phyloP scores from a whole-genome alignment of 2,113 vertebrate species.

The Emydocephalus ijimae region DNA sequence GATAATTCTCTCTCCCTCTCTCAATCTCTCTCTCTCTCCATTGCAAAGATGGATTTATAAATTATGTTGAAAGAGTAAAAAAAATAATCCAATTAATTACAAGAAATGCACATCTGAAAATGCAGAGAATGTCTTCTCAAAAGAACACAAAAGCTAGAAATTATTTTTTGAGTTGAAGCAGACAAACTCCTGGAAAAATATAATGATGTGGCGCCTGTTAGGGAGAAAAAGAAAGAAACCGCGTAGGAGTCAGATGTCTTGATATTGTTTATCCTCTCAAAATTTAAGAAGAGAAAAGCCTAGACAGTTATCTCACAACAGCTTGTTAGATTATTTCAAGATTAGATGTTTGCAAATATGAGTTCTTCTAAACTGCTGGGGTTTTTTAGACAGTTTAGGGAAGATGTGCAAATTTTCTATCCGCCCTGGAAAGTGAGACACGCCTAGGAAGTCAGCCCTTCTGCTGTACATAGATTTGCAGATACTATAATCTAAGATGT shows the following conservation, averaged over 20 bases:
- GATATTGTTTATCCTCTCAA: background rate
- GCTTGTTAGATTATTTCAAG: slow-evolving; percentile 47
- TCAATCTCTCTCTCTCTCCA: background rate
- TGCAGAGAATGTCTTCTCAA: background rate
- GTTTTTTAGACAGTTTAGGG: slow-evolving; percentile 27
- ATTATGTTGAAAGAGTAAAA: background rate
- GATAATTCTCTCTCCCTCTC: background rate
- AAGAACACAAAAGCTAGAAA: background rate
- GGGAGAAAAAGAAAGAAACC: background rate
- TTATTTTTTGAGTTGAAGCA: background rate
- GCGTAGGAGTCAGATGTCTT: background rate
- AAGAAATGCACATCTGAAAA: background rate
- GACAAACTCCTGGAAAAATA: background rate
- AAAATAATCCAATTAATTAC: background rate
- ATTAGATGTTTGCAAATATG: slow-evolving; percentile 62
- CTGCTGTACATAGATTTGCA: background rate
- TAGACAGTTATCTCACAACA: slow-evolving; percentile 16
- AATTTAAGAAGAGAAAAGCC: background rate
- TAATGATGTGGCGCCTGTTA: background rate
- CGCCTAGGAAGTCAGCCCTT: slow-evolving; percentile 7
- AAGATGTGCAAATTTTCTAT: slow-evolving; percentile 55
- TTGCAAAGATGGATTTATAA: background rate
- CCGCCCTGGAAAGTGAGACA: slow-evolving; percentile 18
- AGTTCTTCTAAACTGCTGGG: slow-evolving; percentile 42
- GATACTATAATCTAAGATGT: background rate